Evolutionary conservation across 1,140 invertebrate species (phyloP), one percentile per base, ranked within the genome.

Genomic region (Latrodectus geometricus): DNA sequence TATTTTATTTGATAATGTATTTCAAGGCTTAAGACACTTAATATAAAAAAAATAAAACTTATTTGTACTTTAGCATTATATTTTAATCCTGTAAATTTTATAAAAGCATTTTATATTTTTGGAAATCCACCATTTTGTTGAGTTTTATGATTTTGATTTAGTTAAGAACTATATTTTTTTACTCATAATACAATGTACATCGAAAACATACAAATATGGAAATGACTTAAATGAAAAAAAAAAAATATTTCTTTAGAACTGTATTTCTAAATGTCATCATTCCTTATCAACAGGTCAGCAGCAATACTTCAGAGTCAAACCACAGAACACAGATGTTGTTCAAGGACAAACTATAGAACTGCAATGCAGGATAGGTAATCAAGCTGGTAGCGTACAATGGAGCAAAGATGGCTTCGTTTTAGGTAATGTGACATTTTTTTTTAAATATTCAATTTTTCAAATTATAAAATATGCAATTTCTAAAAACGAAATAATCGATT

Each of bases 361-460:
- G 88, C 94, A 95, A 88, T 98, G 97, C 91, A 95, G 95, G 89
- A 94, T 98, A 17, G 94, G 94, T 61, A 95, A 98, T 91, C 92
- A 95, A 89, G 94, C 93, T 20, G 97, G 97, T 17, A 93, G 94
- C 88, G 96, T 97, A 81, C 97, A 98, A 90, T 98, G 97, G 97
- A 96, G 96, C 73, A 97, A 97, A 91, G 96, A 98, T 92, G 96
- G 97, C 84, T 97, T 98, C 90, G 96, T 95, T 49, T 93, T 97
- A 88, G 97, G 97, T 95, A 92, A 94, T 93, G 21, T 9, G 21
- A 4, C 35, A 35, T 35, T 5, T 35, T 35, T 5, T 35, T 35
- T 5, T 35, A 35, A 35, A 35, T 35, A 35, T 35, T 35, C 1
- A 35, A 35, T 35, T 35, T 35, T 35, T 35, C 35, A 35, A 35